A percentile compares a stretch with the other conserved stretches of the same genome.
Evolutionary conservation across 2,113 vertebrate genomes (phyloP).

Genomic region (Planiliza haematocheilus): DNA sequence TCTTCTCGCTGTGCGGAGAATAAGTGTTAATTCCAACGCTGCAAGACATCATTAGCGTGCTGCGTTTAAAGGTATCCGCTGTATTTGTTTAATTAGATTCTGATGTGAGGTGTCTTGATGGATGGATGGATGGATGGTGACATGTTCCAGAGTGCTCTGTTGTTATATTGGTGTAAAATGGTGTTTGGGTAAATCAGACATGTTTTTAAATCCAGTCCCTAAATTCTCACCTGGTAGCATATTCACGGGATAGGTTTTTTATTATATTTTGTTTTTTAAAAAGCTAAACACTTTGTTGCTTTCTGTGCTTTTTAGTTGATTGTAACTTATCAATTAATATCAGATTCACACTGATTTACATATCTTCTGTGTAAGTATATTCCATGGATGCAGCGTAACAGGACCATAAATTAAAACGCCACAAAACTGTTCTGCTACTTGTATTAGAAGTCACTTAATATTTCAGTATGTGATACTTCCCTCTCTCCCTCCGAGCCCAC

Average conservation of each 20-base stretch:
- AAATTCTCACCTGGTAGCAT: slow-evolving; percentile 43
- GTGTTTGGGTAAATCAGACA: slow-evolving; percentile 18
- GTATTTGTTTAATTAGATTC: slow-evolving; percentile 61
- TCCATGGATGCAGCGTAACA: neutral
- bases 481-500: slow-evolving; percentile 54
- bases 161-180: slow-evolving; percentile 20
- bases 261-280: slow-evolving; percentile 2
- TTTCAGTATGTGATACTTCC: slow-evolving; percentile 71
- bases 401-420: slow-evolving; percentile 25
- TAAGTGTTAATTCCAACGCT: slow-evolving; percentile 66
- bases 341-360: too few species aligned
- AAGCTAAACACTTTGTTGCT: neutral
- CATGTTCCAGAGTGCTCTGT: slow-evolving; percentile 29
- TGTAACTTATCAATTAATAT: neutral
- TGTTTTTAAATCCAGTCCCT: slow-evolving; percentile 24
- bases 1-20: slow-evolving; percentile 48
- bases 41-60: slow-evolving; percentile 43
- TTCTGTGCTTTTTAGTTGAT: neutral
- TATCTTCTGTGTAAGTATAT: too few species aligned
- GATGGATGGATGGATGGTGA: slow-evolving; percentile 35
- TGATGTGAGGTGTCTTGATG: slow-evolving; percentile 43
- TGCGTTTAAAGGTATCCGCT: slow-evolving; percentile 42
- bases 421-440: slow-evolving; percentile 36
- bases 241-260: slow-evolving; percentile 28
- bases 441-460: slow-evolving; percentile 66